Evolutionary conservation across 2,113 vertebrate species (phyloP).

Genomic region (Saccopteryx leptura): DNA sequence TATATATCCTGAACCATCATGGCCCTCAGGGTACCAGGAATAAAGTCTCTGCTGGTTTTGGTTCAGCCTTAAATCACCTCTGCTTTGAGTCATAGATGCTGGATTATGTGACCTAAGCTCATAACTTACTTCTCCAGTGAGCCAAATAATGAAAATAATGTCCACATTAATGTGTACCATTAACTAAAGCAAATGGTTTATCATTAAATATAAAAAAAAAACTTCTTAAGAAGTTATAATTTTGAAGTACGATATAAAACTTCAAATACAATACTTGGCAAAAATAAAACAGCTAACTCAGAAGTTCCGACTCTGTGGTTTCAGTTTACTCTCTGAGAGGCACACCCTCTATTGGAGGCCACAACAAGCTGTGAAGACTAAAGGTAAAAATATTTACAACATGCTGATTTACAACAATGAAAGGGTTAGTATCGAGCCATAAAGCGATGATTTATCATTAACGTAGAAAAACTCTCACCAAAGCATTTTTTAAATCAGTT

Average conservation of each 20-base stretch:
- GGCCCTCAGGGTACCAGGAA: not conserved
- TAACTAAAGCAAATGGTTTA: slow-evolving; percentile 49
- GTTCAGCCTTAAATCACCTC: not conserved
- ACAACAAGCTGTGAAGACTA: slow-evolving; percentile 7
- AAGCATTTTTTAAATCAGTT: slow-evolving; percentile 56
- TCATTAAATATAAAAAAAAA: not conserved
- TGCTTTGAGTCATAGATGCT: not conserved
- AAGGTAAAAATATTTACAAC: slow-evolving; percentile 70
- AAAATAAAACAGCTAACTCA: slow-evolving; percentile 55
- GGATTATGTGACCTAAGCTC: not conserved
- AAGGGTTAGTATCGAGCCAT: slow-evolving; percentile 19
- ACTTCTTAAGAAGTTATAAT: slow-evolving; percentile 5
- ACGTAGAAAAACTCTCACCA: slow-evolving; percentile 30
- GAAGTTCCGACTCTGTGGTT: slow-evolving; percentile 55
- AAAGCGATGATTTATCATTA: slow-evolving; percentile 71
- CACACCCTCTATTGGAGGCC: not conserved
- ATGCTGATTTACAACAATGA: slow-evolving; percentile 67
- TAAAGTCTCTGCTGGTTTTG: not conserved
- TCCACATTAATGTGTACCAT: not conserved
- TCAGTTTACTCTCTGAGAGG: slow-evolving; percentile 36
- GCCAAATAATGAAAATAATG: slow-evolving; percentile 39
- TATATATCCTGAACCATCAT: not conserved
- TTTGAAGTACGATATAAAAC: slow-evolving; percentile 40
- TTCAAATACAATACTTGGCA: not conserved
- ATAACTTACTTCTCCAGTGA: not conserved